Base-by-base conservation (phyloP, 2,113 vertebrate species). In the Salminus brasiliensis region DNA sequence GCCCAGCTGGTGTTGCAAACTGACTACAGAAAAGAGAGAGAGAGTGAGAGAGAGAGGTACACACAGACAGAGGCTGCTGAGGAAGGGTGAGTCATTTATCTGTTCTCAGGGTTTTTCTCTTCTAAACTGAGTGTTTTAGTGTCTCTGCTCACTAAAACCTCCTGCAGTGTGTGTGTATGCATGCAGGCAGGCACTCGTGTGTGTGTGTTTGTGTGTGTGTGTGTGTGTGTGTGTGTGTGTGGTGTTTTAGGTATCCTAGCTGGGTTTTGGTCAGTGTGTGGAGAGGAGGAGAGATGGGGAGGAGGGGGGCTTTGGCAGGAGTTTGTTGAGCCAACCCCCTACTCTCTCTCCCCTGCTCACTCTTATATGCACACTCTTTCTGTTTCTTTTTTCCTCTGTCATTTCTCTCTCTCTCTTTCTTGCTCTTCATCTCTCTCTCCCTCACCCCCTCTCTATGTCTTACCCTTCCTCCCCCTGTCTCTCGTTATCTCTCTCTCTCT, bases 1-100 rank as follows among this genome's bases (percentile, higher is more conserved):
- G 82, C 87, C 87, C 90, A 92, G 91, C 92, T 94, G 90, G 79
- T 89, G 87, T 86, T 89, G 67, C 76, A 81, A 84, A 60, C 86
- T 90, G 89, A 91, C 88, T 89, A 88, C 88, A 88, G 86, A 83
- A 66, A 36, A 71, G 83, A 62, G 30, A 80, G 55, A 68, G 72
- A 63, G 57, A 66, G 77, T 77, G 62, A 62, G 76, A 63, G 72
- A 73, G 82, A 69, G 85, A 85, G 82, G 81, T 57, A 81, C 79
- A 80, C 86, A 76, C 82, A 88, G 67, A 84, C 86, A 83, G 85
- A 78, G 71, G 71, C 39, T 69, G 30, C 75, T 71, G 74, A 88
- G 81, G 86, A 88, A 90, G 88, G 89, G 87, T 88, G 80, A 81
- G 77, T 83, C 59, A 30, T 36, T 82, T 21, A 75, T 75, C 71